Conservation (phyloP, 2,797 vertebrate species). For the Cuniculus paca region DNA sequence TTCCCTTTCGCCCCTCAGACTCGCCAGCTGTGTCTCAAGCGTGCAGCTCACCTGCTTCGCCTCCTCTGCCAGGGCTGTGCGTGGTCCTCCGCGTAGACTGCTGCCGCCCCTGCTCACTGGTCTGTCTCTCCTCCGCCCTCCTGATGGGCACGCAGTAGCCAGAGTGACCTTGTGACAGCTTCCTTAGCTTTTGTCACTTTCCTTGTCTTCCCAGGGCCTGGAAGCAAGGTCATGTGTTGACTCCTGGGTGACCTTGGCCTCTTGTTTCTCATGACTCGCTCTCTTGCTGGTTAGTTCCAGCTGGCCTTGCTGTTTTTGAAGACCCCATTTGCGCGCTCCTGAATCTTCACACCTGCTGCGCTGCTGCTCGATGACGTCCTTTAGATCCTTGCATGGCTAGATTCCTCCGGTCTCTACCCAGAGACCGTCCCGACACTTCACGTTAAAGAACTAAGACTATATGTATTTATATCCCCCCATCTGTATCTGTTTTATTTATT, state of each 20-base stretch:
- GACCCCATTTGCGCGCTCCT: too few species aligned
- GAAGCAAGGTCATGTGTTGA: background rate
- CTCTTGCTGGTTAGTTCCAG: background rate
- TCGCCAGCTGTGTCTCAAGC: background rate
- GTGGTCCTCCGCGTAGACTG: background rate
- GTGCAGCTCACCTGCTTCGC: background rate
- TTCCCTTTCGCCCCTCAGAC: too few species aligned
- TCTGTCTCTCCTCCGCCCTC: background rate
- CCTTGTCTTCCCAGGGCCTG: background rate
- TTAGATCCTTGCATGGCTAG: background rate
- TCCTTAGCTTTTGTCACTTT: background rate
- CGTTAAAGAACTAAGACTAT: background rate
- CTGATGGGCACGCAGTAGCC: too few species aligned
- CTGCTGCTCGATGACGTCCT: background rate
- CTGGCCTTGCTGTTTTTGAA: background rate
- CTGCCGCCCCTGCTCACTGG: background rate
- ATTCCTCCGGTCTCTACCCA: background rate
- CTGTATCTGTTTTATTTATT: background rate
- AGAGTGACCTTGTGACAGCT: background rate
- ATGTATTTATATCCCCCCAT: background rate
- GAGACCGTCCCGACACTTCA: background rate
- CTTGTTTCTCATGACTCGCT: background rate
- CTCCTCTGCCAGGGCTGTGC: background rate
- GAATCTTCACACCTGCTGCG: background rate
- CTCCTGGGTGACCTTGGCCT: background rate